Evolutionary conservation across 2,113 vertebrate genomes (phyloP).

Genomic region (Eudyptes chrysolophus): DNA sequence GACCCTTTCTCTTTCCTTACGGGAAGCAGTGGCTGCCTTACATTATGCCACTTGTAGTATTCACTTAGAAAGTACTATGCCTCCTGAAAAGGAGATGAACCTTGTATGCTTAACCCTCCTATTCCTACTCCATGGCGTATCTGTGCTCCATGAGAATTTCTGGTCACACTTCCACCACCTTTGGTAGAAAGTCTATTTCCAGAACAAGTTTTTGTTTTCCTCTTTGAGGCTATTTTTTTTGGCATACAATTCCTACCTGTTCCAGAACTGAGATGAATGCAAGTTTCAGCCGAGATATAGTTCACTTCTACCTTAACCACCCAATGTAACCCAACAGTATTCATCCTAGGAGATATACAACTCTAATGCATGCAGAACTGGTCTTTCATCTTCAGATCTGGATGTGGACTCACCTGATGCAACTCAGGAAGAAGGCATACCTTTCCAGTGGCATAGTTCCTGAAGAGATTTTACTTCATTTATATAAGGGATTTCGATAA

Average conservation of each 20-base stretch:
- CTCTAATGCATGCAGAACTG: background rate
- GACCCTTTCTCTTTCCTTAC: background rate
- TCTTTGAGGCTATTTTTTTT: background rate
- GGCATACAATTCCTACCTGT: background rate
- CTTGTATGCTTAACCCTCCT: background rate
- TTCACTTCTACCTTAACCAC: background rate
- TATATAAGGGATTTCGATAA: background rate
- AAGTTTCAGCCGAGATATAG: background rate
- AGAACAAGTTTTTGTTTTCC: background rate
- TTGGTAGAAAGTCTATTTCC: background rate
- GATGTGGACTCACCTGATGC: background rate
- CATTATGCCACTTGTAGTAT: background rate
- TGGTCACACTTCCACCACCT: background rate
- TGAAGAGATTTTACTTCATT: background rate
- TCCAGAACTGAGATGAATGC: background rate
- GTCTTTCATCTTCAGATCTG: background rate
- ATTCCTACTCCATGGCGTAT: background rate
- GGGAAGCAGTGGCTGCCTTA: background rate
- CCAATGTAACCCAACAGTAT: background rate
- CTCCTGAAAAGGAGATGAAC: background rate
- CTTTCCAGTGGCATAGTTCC: background rate
- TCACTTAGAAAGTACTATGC: background rate
- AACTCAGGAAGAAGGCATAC: background rate
- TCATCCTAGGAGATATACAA: background rate
- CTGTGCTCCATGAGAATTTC: background rate